Base-by-base conservation (phyloP, 2,797 vertebrate species). In the Anisognathus igniventris region DNA sequence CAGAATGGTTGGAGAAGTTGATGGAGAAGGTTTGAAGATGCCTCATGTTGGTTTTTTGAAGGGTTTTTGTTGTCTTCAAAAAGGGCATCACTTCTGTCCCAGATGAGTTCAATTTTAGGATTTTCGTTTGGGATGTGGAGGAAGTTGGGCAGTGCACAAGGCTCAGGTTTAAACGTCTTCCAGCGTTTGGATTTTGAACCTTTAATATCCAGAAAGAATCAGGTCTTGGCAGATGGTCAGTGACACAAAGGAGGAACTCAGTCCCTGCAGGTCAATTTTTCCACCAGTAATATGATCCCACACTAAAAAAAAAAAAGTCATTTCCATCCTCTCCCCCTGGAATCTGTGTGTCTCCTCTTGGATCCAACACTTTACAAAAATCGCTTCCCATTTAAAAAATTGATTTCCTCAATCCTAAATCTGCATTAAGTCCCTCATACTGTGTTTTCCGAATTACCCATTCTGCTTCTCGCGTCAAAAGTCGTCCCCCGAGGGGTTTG, bases 251-350 rank as follows among this genome's bases (percentile, higher is more conserved):
- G 67, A 93, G 77, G 77, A 82, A 75, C 57, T 90, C 60, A 22
- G 50, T 68, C 94, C 80, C 84, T 47, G 45, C 88, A 93, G 93
- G 94, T 95, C 92, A 91, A 71, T 91, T 95, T 95, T 95, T 94
- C 92, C 86, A 53, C 57, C 60, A 37, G 93, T 61, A 96, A 95
- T 6, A 3, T 18, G 74, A 95, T 95, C 77, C 66, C 27, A 23
- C 51, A 2, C 21, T 2, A 6, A 42, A 57, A 57, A 37, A 14
- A 14, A 30, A 31, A 62, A 58, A 54, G 10, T 7, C 3, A 22
- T 94, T 95, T 94, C 80, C 16, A 2, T 54, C 71, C 33, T 92
- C 21, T 92, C 80, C 93, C 93, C n/a, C 35, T 64, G 91, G 94
- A 94, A 88, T 58, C 70, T 8, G 0, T 14, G n/a, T 74, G 71